phyloP scores from a whole-genome alignment of 2,113 vertebrate species.

The Coracopsis vasa region DNA sequence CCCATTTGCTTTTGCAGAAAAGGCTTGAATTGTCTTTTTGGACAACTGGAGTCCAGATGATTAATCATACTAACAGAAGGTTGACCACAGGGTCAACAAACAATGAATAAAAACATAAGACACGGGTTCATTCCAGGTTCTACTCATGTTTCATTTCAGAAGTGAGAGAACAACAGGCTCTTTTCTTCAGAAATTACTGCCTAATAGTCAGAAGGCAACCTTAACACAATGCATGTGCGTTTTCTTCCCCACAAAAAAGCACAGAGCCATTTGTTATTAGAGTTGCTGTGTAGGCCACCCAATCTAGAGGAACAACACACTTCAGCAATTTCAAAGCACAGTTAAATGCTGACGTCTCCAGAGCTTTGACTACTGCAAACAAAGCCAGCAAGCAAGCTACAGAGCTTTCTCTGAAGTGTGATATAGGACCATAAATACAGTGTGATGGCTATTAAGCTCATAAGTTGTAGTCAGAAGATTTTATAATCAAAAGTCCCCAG shows the following conservation, averaged over 20 bases:
- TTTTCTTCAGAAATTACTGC: slow-evolving; percentile 55
- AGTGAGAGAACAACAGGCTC: neutral
- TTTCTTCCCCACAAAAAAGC: neutral
- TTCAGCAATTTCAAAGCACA: slow-evolving; percentile 71
- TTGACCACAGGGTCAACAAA: slow-evolving; percentile 69
- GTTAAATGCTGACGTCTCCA: slow-evolving; percentile 66
- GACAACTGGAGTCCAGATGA: slow-evolving; percentile 71
- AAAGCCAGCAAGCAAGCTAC: slow-evolving; percentile 64
- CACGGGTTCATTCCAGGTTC: slow-evolving; percentile 66
- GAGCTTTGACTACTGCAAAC: slow-evolving; percentile 64
- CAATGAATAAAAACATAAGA: slow-evolving; percentile 73
- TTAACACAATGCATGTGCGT: slow-evolving; percentile 14
- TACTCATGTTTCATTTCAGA: slow-evolving; percentile 13
- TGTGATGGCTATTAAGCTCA: slow-evolving; percentile 31
- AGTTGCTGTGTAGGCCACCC: slow-evolving; percentile 61
- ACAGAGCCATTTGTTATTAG: slow-evolving; percentile 61
- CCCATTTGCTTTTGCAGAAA: slow-evolving; percentile 43
- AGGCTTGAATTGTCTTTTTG: slow-evolving; percentile 59
- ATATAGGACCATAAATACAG: slow-evolving; percentile 67
- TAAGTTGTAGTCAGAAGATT: slow-evolving; percentile 34
- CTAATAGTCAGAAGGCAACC: slow-evolving; percentile 48
- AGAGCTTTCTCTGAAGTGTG: slow-evolving; percentile 54
- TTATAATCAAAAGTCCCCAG: slow-evolving; percentile 19
- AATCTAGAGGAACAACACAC: slow-evolving; percentile 60
- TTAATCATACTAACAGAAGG: slow-evolving; percentile 72